phyloP scores from a whole-genome alignment of 2,888 invertebrate genomes.

The Glaucopsyche alexis region DNA sequence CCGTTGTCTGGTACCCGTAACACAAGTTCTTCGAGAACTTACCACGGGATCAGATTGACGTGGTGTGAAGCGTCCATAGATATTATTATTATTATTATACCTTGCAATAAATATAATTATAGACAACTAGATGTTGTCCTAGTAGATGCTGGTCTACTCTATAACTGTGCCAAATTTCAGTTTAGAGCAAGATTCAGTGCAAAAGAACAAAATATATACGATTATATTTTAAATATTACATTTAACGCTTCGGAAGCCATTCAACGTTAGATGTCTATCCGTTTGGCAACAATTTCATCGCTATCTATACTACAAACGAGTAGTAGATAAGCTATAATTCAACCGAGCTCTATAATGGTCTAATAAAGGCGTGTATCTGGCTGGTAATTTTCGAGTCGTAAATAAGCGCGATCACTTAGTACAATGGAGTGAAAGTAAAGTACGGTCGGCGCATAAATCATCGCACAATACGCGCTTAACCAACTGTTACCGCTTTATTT shows the following conservation, averaged over 20 bases:
- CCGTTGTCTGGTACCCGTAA: no score
- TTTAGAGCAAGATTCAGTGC: no score
- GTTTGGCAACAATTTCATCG: neutral
- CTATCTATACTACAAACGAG: neutral
- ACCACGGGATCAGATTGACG: no score
- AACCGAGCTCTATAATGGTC: neutral
- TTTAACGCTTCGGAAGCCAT: neutral
- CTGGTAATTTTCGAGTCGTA: slow-evolving; percentile 49
- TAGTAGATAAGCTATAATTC: slow-evolving; percentile 1
- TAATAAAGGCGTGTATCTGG: slow-evolving; percentile 23
- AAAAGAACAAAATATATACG: no score
- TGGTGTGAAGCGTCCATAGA: no score
- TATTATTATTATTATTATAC: no score
- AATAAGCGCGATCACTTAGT: slow-evolving; percentile 46
- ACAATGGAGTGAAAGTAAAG: slow-evolving; percentile 64
- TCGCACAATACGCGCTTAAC: slow-evolving; percentile 58
- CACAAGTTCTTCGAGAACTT: no score
- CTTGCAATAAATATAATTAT: neutral
- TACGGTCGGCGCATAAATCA: slow-evolving; percentile 65
- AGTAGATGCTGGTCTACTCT: no score
- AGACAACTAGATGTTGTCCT: neutral
- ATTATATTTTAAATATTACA: no score
- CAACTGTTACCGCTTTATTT: slow-evolving; percentile 32
- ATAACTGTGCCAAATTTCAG: no score
- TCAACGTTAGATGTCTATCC: neutral